A percentile compares a stretch with the other conserved stretches of the same genome.
These are phyloP conservation scores for Pao palembangensis DNA, from an alignment of 2,113 vertebrate genomes.

Conservation along the genomic window DNA sequence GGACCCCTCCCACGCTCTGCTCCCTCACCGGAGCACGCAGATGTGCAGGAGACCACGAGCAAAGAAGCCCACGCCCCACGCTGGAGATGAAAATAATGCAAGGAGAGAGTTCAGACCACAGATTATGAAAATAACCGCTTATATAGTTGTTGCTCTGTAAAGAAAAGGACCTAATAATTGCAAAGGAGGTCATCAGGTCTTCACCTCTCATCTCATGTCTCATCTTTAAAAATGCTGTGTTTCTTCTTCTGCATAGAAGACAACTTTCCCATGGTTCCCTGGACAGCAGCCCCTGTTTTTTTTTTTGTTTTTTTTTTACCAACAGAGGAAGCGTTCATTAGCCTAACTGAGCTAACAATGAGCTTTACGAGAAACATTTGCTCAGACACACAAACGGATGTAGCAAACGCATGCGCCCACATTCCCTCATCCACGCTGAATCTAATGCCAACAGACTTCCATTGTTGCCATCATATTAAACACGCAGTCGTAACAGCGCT, in stretches of 20 bases:
- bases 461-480: slow-evolving; percentile 72
- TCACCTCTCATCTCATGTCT: slow-evolving; percentile 1
- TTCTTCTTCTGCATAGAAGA: slow-evolving; percentile 32
- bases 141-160: too few relatives aligned
- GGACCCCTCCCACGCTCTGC: slow-evolving; percentile 38
- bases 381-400: slow-evolving; percentile 29
- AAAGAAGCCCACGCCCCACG: slow-evolving; percentile 36
- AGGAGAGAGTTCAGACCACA: slow-evolving; percentile 26
- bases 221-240: slow-evolving; percentile 8
- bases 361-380: slow-evolving; percentile 67
- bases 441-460: slow-evolving; percentile 69
- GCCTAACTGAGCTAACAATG: slow-evolving; percentile 53
- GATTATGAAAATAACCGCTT: slow-evolving; percentile 26
- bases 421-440: slow-evolving; percentile 30
- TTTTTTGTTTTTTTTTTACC: background rate
- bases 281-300: slow-evolving; percentile 48
- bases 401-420: slow-evolving; percentile 30
- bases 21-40: slow-evolving; percentile 39
- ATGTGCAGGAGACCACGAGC: slow-evolving; percentile 54
- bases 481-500: slow-evolving; percentile 70
- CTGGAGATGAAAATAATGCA: slow-evolving; percentile 39
- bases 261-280: slow-evolving; percentile 53
- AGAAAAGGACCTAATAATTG: background rate
- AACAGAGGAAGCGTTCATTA: slow-evolving; percentile 64
- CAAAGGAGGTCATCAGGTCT: background rate